These are phyloP conservation scores for Lanius collurio DNA, from an alignment of 2,113 vertebrate species.

Conservation along the genomic window DNA sequence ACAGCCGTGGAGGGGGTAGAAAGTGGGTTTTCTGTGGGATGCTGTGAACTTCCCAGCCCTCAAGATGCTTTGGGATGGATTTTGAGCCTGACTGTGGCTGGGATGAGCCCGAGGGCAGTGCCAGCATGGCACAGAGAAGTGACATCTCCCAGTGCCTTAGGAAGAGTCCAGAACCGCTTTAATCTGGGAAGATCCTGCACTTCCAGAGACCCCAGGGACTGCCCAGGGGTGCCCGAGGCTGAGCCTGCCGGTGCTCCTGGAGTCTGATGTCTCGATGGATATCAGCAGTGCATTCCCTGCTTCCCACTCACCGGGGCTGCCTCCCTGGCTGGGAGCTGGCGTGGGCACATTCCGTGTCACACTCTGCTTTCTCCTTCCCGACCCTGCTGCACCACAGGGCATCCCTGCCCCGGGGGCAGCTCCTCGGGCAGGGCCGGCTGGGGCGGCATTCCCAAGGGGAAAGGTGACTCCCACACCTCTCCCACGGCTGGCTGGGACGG, in stretches of 20 bases:
- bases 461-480: background rate
- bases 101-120: accelerated
- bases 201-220: background rate
- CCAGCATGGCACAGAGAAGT: background rate
- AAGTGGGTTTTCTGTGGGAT: background rate
- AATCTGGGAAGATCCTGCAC: background rate
- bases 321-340: background rate
- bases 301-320: background rate
- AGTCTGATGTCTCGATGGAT: background rate
- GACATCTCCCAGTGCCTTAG: background rate
- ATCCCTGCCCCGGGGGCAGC: background rate
- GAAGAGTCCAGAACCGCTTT: background rate
- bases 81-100: background rate
- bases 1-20: background rate
- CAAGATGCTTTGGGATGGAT: background rate
- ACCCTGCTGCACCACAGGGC: background rate
- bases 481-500: background rate
- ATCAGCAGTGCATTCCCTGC: background rate
- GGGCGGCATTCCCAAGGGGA: background rate
- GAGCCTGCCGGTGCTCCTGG: background rate
- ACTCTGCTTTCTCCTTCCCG: background rate
- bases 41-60: background rate
- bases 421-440: background rate
- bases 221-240: background rate
- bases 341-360: background rate